A percentile compares a stretch with the other conserved stretches of the same genome.
Evolutionary conservation across 1,140 invertebrate species (phyloP).

Genomic region (Cardiocondyla obscurior): DNA sequence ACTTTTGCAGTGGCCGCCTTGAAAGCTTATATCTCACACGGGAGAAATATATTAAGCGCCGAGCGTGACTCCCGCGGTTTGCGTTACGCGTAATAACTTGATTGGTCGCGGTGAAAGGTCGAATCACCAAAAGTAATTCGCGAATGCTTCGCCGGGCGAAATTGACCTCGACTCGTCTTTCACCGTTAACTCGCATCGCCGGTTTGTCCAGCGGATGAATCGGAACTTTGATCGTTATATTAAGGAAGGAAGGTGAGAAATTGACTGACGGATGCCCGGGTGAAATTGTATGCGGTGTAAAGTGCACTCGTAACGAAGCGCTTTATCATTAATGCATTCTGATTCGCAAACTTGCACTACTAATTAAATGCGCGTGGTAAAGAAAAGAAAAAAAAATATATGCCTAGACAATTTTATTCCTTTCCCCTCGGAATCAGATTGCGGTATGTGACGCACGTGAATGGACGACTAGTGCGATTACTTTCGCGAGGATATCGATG

Average conservation of each 20-base stretch:
- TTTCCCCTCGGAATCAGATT: not conserved
- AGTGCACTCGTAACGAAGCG: not conserved
- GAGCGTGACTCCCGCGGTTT: slow-evolving; percentile 52
- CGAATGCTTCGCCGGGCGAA: slow-evolving; percentile 43
- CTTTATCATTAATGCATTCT: not conserved
- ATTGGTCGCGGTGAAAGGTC: slow-evolving; percentile 57
- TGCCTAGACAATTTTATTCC: not conserved
- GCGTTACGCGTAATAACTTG: slow-evolving; percentile 57
- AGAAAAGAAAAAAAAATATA: not conserved
- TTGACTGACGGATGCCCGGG: not conserved
- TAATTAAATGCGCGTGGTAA: not conserved
- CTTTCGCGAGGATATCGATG: slow-evolving; percentile 18
- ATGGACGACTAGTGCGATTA: not conserved
- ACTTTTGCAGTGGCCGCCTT: slow-evolving; percentile 42
- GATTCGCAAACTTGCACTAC: not conserved
- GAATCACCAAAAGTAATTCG: slow-evolving; percentile 58
- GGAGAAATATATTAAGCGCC: slow-evolving; percentile 55
- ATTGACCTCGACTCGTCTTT: slow-evolving; percentile 57
- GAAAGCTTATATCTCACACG: slow-evolving; percentile 47
- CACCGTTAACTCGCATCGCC: slow-evolving; percentile 51
- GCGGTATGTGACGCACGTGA: too few species aligned
- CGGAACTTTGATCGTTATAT: slow-evolving; percentile 53
- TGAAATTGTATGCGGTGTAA: not conserved
- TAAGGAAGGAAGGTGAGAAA: slow-evolving; percentile 29
- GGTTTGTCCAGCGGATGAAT: slow-evolving; percentile 44